Evolutionary conservation across 1,140 invertebrate species (phyloP), one percentile per base, ranked within the genome.

Genomic region (Drosophila watanabei): DNA sequence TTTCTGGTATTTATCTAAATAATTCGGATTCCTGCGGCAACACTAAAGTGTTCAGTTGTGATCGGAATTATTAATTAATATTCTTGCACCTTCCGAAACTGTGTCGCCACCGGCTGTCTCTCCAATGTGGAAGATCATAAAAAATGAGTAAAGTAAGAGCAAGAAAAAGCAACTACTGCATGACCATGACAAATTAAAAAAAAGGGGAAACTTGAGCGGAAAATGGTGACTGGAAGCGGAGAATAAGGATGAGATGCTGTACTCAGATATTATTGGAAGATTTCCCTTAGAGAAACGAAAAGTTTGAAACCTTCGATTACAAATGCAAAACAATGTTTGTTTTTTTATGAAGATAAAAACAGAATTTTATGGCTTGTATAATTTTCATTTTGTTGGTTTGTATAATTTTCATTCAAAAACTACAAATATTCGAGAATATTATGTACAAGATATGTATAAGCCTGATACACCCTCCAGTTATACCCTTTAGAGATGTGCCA

Each of bases 1-100:
- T 85, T 76, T 84, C 85, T 90, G 75, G 86, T 86, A 87, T 91
- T 90, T 87, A 80, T 79, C 69, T 66, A 52, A 88, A 91, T 85
- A 88, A 78, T 80, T 91, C 81, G 71, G 70, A 88, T 91, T 85
- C 73, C 79, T 80, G 73, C 84, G 82, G 75, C 73, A 80, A 85
- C 89, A 85, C 83, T 80, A 76, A 91, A 88, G 84, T 91, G 79
- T 69, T 75, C 75, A 86, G 73, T 85, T 91, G 89, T 91, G 88
- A 82, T 91, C 76, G 73, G 89, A 91, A 92, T 89, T 89, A 86
- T 66, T 92, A 92, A 92, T 92, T 92, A 92, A 92, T 92, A 92
- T 90, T 92, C 89, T 92, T 92, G 89, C 89, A 92, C 89, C 89
- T 92, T 81, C 73, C 77, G 56, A 81, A 88, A 86, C 65, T 71